These are phyloP conservation scores for Choristoneura fumiferana DNA, from an alignment of 1,140 invertebrate genomes.

Conservation along the genomic window DNA sequence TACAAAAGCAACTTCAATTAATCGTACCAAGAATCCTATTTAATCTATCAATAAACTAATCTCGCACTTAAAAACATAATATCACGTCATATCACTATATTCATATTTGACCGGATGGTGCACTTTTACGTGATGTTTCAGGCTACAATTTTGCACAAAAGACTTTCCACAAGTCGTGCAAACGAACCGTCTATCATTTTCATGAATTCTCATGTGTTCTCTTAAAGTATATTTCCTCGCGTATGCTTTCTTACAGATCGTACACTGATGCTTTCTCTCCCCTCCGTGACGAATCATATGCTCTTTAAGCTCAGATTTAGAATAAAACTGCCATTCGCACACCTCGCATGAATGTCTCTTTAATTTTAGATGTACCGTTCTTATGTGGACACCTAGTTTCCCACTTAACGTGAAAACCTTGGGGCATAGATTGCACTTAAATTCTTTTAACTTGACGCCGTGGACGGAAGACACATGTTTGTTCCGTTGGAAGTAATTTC, in stretches of 20 bases:
- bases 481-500: conserved; percentile 67
- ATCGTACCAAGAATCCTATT: no score
- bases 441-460: conserved; percentile 64
- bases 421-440: conserved; percentile 59
- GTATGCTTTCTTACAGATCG: conserved; percentile 80
- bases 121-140: conserved; percentile 67
- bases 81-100: background rate
- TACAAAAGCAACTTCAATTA: no score
- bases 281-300: conserved; percentile 84
- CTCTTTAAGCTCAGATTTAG: conserved; percentile 79
- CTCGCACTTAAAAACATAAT: no score
- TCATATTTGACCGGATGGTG: conserved; percentile 44
- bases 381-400: conserved; percentile 55
- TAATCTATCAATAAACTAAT: no score
- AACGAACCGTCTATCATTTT: conserved; percentile 75
- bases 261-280: conserved; percentile 80
- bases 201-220: conserved; percentile 84
- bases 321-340: conserved; percentile 82
- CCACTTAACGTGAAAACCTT: conserved; percentile 66
- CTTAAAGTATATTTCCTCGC: conserved; percentile 85
- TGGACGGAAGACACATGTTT: conserved; percentile 62
- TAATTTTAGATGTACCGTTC: conserved; percentile 64
- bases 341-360: conserved; percentile 79
- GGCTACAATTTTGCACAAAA: conserved; percentile 71
- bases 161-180: conserved; percentile 75